Conservation (phyloP, 2,888 invertebrate genomes). For the Galeopsomyia nigrocyanea region DNA sequence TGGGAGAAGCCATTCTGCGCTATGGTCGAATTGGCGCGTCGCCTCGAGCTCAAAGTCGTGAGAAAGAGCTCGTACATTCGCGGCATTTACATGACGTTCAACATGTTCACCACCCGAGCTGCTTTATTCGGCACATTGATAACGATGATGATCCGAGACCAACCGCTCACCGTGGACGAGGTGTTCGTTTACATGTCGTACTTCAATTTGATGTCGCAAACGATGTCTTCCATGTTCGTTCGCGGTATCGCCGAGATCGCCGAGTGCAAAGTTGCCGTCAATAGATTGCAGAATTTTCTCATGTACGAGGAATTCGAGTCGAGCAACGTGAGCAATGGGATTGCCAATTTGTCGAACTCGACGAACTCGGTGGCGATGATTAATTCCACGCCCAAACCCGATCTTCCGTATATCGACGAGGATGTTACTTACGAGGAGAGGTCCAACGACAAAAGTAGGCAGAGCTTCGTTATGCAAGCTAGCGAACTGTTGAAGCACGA, state of each 20-base stretch:
- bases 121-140: constrained; percentile 83
- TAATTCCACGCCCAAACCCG: constrained; percentile 53
- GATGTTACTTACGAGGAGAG: constrained; percentile 38
- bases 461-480: constrained; percentile 36
- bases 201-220: constrained; percentile 71
- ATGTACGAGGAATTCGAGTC: constrained; percentile 65
- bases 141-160: constrained; percentile 77
- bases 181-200: constrained; percentile 73
- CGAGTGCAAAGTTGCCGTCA: constrained; percentile 71
- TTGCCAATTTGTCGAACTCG: constrained; percentile 46
- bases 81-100: constrained; percentile 80
- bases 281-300: constrained; percentile 67
- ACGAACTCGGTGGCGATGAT: constrained; percentile 62
- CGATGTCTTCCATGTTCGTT: constrained; percentile 73
- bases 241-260: constrained; percentile 73
- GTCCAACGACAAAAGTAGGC: constrained; percentile 38
- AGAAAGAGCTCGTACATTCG: constrained; percentile 76
- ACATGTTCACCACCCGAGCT: constrained; percentile 85
- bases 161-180: constrained; percentile 79
- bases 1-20: constrained; percentile 82
- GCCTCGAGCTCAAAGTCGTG: constrained; percentile 72
- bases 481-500: constrained; percentile 42
- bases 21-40: constrained; percentile 74
- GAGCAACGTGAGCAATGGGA: constrained; percentile 74
- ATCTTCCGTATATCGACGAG: constrained; percentile 62